These are phyloP conservation scores for Drosophila yakuba DNA, from an alignment of 1,140 invertebrate genomes.

Conservation along the genomic window DNA sequence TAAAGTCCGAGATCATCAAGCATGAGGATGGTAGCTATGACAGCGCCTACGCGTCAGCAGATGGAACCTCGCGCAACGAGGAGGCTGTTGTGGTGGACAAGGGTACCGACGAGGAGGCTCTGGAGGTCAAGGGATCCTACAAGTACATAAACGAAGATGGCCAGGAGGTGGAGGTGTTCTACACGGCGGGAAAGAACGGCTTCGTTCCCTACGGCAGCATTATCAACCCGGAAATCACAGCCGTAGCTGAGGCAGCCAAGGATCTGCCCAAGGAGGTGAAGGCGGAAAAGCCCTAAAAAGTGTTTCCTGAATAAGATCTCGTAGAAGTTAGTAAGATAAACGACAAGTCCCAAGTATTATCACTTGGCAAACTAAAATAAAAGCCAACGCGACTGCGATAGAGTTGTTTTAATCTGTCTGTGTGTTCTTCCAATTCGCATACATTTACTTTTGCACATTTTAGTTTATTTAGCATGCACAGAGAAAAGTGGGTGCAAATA, in stretches of 20 bases:
- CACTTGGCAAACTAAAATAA: constrained; percentile 20
- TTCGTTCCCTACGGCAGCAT: constrained; percentile 67
- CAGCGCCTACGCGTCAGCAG: constrained; percentile 25
- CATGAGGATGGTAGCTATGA: constrained; percentile 56
- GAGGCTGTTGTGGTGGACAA: constrained; percentile 35
- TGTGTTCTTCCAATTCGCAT: constrained; percentile 13
- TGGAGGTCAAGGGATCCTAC: constrained; percentile 73
- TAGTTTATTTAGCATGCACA: too few species aligned
- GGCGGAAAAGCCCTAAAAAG: neutral
- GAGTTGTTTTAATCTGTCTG: neutral
- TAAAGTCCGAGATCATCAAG: constrained; percentile 63
- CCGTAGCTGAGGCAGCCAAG: constrained; percentile 69
- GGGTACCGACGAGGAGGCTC: constrained; percentile 55
- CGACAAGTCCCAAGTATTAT: constrained; percentile 17
- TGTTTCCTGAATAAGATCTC: constrained; percentile 10
- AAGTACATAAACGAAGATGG: constrained; percentile 65
- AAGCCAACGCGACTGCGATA: neutral
- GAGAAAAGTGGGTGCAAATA: too few species aligned
- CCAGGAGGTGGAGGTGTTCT: constrained; percentile 67
- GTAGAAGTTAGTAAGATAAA: constrained; percentile 14
- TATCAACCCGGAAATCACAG: constrained; percentile 71
- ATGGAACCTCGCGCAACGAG: constrained; percentile 65
- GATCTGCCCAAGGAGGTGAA: constrained; percentile 58
- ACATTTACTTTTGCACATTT: neutral
- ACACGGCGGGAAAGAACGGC: constrained; percentile 77